Percentiles rank a stretch among this genome's conserved stretches.
Evolutionary conservation across 2,113 vertebrate species (phyloP).

Genomic region (Serinus canaria): DNA sequence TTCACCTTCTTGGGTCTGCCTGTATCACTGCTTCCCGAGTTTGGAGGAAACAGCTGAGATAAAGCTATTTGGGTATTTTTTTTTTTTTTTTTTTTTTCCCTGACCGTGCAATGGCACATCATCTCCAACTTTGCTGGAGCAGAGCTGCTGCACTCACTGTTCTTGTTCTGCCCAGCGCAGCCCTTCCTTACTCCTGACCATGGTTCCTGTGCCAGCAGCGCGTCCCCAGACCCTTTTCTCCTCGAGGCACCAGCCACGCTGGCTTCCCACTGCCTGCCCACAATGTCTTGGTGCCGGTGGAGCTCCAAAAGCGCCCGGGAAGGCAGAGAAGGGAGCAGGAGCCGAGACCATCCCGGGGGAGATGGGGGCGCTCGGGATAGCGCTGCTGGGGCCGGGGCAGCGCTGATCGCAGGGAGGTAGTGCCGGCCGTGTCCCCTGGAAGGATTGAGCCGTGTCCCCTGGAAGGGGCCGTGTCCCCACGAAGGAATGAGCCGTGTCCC

Average conservation of each 20-base stretch:
- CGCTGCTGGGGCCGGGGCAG: not conserved
- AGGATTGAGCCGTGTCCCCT: not conserved
- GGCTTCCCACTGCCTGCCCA: fast-evolving
- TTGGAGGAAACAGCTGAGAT: not conserved
- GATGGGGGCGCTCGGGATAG: fast-evolving
- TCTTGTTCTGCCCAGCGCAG: not conserved
- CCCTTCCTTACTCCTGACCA: fast-evolving
- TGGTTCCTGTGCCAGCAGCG: fast-evolving
- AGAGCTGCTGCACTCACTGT: fast-evolving
- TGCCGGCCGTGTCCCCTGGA: not conserved
- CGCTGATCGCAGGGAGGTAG: too few species aligned
- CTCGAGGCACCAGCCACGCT: fast-evolving
- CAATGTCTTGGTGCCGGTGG: fast-evolving
- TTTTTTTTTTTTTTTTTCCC: fast-evolving
- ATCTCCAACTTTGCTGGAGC: not conserved
- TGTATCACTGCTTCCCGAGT: not conserved
- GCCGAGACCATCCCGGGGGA: fast-evolving
- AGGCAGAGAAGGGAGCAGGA: fast-evolving
- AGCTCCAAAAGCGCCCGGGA: fast-evolving
- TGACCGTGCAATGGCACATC: fast-evolving
- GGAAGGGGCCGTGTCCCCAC: not conserved
- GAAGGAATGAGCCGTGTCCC: not conserved
- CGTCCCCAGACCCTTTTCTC: not conserved
- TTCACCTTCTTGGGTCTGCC: not conserved
- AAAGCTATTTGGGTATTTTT: not conserved